These are phyloP conservation scores for Perca schrenkii DNA, from an alignment of 2,113 vertebrate genomes.

Conservation along the genomic window DNA sequence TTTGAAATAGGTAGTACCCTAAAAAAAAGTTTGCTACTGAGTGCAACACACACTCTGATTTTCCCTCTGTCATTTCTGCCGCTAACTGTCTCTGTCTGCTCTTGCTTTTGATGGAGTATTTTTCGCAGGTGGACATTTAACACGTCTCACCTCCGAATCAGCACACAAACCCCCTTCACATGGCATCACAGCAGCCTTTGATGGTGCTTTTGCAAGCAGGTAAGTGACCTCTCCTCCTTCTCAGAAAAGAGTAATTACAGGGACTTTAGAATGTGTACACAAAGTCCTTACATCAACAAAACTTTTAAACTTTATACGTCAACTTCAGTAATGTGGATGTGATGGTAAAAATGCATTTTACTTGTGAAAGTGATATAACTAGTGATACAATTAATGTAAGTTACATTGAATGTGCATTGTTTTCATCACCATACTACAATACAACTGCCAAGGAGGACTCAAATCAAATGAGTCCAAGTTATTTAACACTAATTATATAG, in stretches of 20 bases:
- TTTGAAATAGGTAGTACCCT: neutral
- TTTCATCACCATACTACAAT: neutral
- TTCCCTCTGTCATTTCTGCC: neutral
- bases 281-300: neutral
- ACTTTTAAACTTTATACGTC: neutral
- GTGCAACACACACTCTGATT: neutral
- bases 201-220: slow-evolving; percentile 35
- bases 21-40: neutral
- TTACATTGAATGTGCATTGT: neutral
- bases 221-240: slow-evolving; percentile 18
- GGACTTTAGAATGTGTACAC: neutral
- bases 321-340: neutral
- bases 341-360: neutral
- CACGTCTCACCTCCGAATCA: neutral
- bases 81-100: neutral
- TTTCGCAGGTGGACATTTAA: slow-evolving; percentile 17
- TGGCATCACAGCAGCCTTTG: slow-evolving; percentile 32
- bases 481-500: neutral
- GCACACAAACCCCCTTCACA: slow-evolving; percentile 17
- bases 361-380: neutral
- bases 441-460: neutral
- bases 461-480: neutral
- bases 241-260: slow-evolving; percentile 42
- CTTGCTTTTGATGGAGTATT: slow-evolving; percentile 7
- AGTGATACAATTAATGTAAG: neutral